phyloP scores from a whole-genome alignment of 2,888 invertebrate genomes.

The Penaeus monodon region DNA sequence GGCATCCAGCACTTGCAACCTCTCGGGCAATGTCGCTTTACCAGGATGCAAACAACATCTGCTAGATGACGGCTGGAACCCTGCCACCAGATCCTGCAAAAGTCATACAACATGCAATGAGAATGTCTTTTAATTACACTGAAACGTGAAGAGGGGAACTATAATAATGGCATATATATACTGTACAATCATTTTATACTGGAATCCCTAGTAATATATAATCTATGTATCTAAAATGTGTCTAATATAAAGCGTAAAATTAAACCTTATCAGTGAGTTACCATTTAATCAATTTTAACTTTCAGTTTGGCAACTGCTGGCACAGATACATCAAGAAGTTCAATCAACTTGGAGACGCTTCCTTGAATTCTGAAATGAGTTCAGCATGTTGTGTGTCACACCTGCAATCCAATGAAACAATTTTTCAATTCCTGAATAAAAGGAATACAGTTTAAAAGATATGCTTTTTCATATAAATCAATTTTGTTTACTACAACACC shows the following conservation, averaged over 20 bases:
- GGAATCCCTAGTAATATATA: not conserved
- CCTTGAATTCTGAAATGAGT: constrained; percentile 70
- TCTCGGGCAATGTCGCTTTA: constrained; percentile 72
- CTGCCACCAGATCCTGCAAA: constrained; percentile 68
- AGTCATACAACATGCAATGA: no score
- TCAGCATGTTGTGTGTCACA: constrained; percentile 61
- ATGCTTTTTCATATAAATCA: no score
- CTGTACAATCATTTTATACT: no score
- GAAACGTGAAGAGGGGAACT: no score
- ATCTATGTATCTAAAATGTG: not conserved
- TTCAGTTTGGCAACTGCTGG: constrained; percentile 71
- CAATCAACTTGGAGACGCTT: constrained; percentile 70
- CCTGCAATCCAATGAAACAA: no score
- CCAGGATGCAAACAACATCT: constrained; percentile 71
- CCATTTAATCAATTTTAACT: constrained; percentile 66
- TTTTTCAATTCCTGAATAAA: no score
- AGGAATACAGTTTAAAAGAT: no score
- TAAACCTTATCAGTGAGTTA: no score
- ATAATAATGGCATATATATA: no score
- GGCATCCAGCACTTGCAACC: constrained; percentile 72
- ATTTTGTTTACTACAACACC: no score
- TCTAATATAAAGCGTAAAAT: not conserved
- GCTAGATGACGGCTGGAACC: constrained; percentile 71
- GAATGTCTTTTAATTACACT: no score
- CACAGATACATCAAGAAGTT: constrained; percentile 71